Evolutionary conservation across 1,140 invertebrate species (phyloP).

Genomic region (Drosophila neocordata): DNA sequence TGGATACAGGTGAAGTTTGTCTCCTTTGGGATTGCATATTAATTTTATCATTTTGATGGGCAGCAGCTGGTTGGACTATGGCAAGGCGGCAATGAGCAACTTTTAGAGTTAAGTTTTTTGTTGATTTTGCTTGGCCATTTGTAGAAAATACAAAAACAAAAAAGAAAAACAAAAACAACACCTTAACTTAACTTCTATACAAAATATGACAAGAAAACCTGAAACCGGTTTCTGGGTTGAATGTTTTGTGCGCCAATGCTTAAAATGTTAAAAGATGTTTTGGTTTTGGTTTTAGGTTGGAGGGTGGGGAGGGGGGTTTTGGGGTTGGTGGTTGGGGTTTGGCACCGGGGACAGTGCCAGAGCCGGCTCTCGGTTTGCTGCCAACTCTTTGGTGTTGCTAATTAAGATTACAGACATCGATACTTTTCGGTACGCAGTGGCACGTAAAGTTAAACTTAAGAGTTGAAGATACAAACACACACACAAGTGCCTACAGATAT

Average conservation of each 20-base stretch:
- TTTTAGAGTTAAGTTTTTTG: conserved; percentile 52
- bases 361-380: conserved; percentile 34
- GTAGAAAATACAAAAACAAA: conserved; percentile 55
- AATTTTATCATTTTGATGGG: conserved; percentile 54
- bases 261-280: conserved; percentile 77
- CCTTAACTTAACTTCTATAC: conserved; percentile 59
- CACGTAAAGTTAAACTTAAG: conserved; percentile 39
- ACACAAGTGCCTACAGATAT: conserved; percentile 22
- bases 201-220: conserved; percentile 63
- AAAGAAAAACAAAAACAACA: neutral
- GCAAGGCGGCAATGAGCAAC: conserved; percentile 35
- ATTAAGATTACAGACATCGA: conserved; percentile 80
- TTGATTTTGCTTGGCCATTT: conserved; percentile 73
- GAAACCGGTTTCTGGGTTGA: conserved; percentile 59
- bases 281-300: conserved; percentile 36
- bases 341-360: neutral
- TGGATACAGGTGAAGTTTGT: conserved; percentile 6
- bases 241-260: conserved; percentile 55
- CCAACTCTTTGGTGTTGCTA: conserved; percentile 71
- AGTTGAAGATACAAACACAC: conserved; percentile 1
- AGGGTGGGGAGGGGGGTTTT: too few species aligned
- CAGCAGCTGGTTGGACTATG: conserved; percentile 51
- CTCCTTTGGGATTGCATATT: conserved; percentile 31
- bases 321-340: conserved; percentile 38
- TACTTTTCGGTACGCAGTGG: conserved; percentile 74